Percentiles rank a stretch among this genome's conserved stretches.
Evolutionary conservation across 2,113 vertebrate species (phyloP).

Genomic region (Stigmatopora nigra): DNA sequence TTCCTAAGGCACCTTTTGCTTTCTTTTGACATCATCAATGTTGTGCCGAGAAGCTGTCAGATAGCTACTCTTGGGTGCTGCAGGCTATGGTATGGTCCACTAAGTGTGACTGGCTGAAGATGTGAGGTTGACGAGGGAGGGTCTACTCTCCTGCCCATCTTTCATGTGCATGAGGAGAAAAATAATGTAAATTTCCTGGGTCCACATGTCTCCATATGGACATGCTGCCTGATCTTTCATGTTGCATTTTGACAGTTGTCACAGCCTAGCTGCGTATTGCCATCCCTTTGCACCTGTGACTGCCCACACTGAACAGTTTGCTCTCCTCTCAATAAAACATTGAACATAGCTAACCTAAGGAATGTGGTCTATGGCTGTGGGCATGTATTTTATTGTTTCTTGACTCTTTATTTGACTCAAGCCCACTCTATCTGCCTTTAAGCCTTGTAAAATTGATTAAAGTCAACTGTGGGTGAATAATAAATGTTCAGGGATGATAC

Average conservation of each 20-base stretch:
- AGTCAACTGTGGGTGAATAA: constrained; percentile 23
- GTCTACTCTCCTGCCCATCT: constrained; percentile 32
- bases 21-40: constrained; percentile 11
- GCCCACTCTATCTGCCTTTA: constrained; percentile 1
- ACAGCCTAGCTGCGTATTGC: constrained; percentile 34
- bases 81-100: constrained; percentile 45
- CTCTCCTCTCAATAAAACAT: constrained; percentile 51
- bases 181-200: constrained; percentile 35
- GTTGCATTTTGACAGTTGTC: constrained; percentile 55
- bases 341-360: constrained; percentile 11
- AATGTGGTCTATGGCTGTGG: constrained; percentile 13
- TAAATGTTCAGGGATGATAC: constrained; percentile 3
- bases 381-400: constrained; percentile 29
- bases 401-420: constrained; percentile 8
- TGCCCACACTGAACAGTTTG: constrained; percentile 43
- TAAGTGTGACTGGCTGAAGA: constrained; percentile 54
- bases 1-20: constrained; percentile 47
- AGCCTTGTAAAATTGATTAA: constrained; percentile 21
- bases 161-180: constrained; percentile 27
- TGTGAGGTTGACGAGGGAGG: constrained; percentile 30
- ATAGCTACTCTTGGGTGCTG: constrained; percentile 32
- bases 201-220: constrained; percentile 27
- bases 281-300: constrained; percentile 48
- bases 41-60: constrained; percentile 48
- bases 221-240: constrained; percentile 42